These are phyloP conservation scores for Hypotaenidia philippensis DNA, from an alignment of 2,797 vertebrate genomes.

Conservation along the genomic window DNA sequence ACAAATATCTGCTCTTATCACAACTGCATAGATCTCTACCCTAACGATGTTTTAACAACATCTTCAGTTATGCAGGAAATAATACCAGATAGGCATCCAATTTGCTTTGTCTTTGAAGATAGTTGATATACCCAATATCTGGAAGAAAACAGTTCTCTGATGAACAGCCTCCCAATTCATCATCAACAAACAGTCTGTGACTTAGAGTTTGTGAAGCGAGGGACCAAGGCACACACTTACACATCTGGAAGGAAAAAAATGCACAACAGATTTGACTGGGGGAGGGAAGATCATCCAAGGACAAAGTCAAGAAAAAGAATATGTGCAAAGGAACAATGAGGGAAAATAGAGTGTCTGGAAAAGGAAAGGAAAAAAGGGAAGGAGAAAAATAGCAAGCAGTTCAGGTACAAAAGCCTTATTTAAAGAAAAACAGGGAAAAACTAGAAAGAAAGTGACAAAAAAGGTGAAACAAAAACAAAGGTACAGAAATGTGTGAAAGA, in stretches of 20 bases:
- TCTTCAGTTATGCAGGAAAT: neutral
- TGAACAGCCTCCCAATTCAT: neutral
- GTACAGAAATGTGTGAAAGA: neutral
- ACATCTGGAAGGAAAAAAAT: constrained; percentile 4
- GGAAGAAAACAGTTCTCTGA: neutral
- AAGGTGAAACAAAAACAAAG: neutral
- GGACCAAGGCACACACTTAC: neutral
- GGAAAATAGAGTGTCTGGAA: neutral
- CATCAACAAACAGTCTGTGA: neutral
- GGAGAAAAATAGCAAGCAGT: neutral
- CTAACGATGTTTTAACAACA: neutral
- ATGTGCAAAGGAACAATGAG: neutral
- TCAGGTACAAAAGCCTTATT: neutral
- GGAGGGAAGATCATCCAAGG: neutral
- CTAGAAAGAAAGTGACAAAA: neutral
- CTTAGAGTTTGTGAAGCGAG: neutral
- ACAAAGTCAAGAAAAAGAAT: neutral
- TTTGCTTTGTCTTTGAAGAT: neutral
- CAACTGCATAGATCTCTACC: neutral
- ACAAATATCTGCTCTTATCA: neutral
- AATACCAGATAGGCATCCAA: neutral
- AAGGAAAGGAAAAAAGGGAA: neutral
- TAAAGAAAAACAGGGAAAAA: neutral
- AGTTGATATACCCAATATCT: neutral
- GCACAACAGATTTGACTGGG: neutral